phyloP scores from a whole-genome alignment of 2,113 vertebrate genomes.

The Hippocampus zosterae region DNA sequence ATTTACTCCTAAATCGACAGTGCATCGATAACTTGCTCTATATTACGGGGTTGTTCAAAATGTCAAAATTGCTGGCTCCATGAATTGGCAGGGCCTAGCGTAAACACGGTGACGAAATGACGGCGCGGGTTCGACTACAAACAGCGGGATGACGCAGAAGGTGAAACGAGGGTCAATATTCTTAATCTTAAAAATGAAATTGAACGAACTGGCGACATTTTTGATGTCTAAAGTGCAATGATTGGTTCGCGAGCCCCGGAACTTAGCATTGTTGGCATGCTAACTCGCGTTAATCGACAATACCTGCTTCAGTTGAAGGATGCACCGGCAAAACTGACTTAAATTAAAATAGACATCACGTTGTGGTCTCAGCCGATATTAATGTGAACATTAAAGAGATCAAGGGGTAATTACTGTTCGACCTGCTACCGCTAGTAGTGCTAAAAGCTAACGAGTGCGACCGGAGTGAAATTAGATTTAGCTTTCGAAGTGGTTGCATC shows the following conservation, averaged over 20 bases:
- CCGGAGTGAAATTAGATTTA: background rate
- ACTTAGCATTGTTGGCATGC: background rate
- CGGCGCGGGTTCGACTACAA: conserved; percentile 25
- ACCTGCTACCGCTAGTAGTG: conserved; percentile 16
- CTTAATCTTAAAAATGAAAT: background rate
- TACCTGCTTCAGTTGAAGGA: background rate
- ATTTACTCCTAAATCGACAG: background rate
- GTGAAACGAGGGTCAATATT: background rate
- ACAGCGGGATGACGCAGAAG: background rate
- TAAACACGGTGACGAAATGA: conserved; percentile 5
- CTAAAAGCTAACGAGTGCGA: conserved; percentile 27
- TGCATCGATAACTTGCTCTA: background rate
- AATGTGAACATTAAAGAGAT: background rate
- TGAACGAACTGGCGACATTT: background rate
- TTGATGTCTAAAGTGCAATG: background rate
- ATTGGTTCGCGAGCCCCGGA: background rate
- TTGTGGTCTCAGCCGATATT: background rate
- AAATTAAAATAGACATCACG: background rate
- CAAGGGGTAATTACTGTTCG: background rate
- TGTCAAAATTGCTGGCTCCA: background rate
- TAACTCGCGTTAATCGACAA: conserved; percentile 15
- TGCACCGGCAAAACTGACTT: background rate
- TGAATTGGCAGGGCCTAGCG: conserved; percentile 23
- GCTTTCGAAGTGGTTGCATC: background rate
- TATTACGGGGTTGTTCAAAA: background rate